Percentiles rank a stretch among this genome's conserved stretches.
Conservation (phyloP, 2,797 vertebrate genomes). For the Tinamus major region DNA sequence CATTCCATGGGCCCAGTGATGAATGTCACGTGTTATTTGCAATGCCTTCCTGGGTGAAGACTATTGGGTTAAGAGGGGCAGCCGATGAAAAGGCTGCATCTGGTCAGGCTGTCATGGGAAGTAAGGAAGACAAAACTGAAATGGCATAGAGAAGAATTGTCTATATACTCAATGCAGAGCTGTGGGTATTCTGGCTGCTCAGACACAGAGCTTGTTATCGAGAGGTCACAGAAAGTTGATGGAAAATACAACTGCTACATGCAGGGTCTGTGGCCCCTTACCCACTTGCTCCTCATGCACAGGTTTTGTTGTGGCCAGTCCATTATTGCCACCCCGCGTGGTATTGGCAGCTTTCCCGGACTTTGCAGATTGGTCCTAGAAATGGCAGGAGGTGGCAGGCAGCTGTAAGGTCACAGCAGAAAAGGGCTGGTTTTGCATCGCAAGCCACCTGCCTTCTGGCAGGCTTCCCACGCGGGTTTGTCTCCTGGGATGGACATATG, state of each 20-base stretch:
- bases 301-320: neutral
- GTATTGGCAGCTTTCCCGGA: fast-evolving
- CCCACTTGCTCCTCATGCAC: fast-evolving
- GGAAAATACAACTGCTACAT: fast-evolving
- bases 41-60: neutral
- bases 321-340: fast-evolving
- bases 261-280: fast-evolving
- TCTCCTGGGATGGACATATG: neutral
- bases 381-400: neutral
- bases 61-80: neutral
- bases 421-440: neutral
- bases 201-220: neutral
- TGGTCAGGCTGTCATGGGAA: neutral
- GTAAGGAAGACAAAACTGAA: neutral
- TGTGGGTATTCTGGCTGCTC: fast-evolving
- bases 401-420: neutral
- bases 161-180: neutral
- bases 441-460: constrained; percentile 14
- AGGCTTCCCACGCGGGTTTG: neutral
- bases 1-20: neutral
- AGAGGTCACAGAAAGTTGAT: neutral
- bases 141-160: neutral
- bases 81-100: neutral
- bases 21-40: neutral
- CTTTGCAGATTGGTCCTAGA: neutral